These are phyloP conservation scores for Cacoxenus indagator DNA, from an alignment of 2,888 invertebrate genomes.

Conservation along the genomic window DNA sequence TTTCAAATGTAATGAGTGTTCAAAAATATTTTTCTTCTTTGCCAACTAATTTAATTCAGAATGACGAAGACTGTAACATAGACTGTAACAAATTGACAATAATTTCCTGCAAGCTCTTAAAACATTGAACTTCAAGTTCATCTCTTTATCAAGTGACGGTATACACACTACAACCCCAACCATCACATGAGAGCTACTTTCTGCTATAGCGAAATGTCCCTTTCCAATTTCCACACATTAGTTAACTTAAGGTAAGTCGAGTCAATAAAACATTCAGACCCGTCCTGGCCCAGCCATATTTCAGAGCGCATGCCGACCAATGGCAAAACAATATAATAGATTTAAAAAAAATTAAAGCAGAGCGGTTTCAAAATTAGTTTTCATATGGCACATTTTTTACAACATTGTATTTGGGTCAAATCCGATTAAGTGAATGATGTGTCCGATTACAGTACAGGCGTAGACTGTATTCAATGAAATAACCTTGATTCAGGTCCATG, in stretches of 20 bases:
- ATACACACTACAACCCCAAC: too few relatives aligned
- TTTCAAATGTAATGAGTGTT: too few relatives aligned
- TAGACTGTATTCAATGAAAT: conserved; percentile 29
- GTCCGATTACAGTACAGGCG: neutral
- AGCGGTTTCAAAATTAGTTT: conserved; percentile 47
- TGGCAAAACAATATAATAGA: neutral
- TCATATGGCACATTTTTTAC: conserved; percentile 27
- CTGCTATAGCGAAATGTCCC: too few relatives aligned
- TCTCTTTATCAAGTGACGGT: too few relatives aligned
- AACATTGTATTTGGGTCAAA: neutral
- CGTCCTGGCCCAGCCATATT: conserved; percentile 46
- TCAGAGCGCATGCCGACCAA: neutral
- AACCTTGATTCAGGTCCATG: conserved; percentile 45
- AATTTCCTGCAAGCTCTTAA: too few relatives aligned
- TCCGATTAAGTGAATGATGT: neutral
- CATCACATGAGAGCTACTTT: too few relatives aligned
- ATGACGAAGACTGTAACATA: too few relatives aligned
- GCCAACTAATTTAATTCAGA: too few relatives aligned
- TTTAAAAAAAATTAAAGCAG: conserved; percentile 15
- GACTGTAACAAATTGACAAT: too few relatives aligned
- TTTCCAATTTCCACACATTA: neutral
- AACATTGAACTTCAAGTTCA: too few relatives aligned
- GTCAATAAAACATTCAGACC: conserved; percentile 44
- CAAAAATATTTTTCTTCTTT: too few relatives aligned
- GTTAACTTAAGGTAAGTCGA: neutral